These are phyloP conservation scores for Heliconius cydno DNA, from an alignment of 2,888 invertebrate genomes.

Conservation along the genomic window DNA sequence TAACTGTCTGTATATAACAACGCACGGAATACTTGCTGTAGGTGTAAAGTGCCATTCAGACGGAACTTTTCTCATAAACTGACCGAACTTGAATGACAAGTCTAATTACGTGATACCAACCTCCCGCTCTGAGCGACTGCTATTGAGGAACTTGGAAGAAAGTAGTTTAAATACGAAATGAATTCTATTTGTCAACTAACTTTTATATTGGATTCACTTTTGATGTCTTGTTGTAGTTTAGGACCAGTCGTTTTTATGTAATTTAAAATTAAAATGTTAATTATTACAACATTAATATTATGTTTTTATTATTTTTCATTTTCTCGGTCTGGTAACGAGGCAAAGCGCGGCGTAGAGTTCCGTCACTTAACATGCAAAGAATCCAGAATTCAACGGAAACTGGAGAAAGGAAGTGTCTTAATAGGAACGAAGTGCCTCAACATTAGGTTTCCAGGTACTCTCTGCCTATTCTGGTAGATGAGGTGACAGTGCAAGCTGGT, in stretches of 20 bases:
- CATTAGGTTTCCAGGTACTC: too few relatives aligned
- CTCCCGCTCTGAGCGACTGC: not conserved
- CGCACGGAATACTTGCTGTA: slow-evolving; percentile 40
- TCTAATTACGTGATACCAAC: slow-evolving; percentile 26
- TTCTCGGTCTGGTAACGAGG: not conserved
- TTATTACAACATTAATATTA: too few relatives aligned
- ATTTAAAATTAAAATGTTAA: too few relatives aligned
- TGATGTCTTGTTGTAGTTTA: slow-evolving; percentile 5
- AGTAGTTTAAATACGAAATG: slow-evolving; percentile 18
- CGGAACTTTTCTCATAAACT: slow-evolving; percentile 49
- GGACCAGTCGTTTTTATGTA: not conserved
- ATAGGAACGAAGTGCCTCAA: too few relatives aligned
- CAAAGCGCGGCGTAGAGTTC: too few relatives aligned
- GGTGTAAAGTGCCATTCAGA: slow-evolving; percentile 46
- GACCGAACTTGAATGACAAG: slow-evolving; percentile 40
- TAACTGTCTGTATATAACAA: slow-evolving; percentile 5
- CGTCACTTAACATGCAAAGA: too few relatives aligned
- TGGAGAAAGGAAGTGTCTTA: too few relatives aligned
- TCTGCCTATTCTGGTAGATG: too few relatives aligned
- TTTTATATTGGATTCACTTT: slow-evolving; percentile 19
- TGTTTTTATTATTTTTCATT: not conserved
- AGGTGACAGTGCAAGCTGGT: too few relatives aligned
- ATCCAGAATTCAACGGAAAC: too few relatives aligned
- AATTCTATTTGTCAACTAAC: slow-evolving; percentile 12
- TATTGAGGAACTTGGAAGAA: slow-evolving; percentile 7